Conservation (phyloP, 2,888 invertebrate genomes). For the Aleiodes leptofemur region DNA sequence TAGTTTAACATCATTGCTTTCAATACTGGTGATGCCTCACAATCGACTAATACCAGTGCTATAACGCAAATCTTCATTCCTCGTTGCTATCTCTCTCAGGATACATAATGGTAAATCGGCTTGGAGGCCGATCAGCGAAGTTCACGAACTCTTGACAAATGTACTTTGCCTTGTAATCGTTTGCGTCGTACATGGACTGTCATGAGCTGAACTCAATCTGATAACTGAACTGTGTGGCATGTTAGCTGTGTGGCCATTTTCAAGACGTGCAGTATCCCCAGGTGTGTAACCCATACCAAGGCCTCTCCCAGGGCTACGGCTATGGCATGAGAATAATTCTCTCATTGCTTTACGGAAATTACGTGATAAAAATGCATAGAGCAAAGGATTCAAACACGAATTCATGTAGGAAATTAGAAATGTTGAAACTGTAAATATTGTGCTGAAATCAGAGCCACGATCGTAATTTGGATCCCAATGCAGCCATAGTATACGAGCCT, state of each 20-base stretch:
- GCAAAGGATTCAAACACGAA: conserved; percentile 91
- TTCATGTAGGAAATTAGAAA: conserved; percentile 93
- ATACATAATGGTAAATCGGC: conserved; percentile 48
- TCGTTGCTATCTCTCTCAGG: conserved; percentile 18
- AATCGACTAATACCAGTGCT: background rate
- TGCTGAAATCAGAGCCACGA: conserved; percentile 80
- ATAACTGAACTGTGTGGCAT: conserved; percentile 62
- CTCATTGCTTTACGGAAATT: conserved; percentile 91
- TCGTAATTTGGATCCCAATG: conserved; percentile 79
- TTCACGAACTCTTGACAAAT: conserved; percentile 52
- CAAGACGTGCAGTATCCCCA: conserved; percentile 58
- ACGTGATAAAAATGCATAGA: conserved; percentile 91
- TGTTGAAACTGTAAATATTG: conserved; percentile 88
- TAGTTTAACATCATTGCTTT: too few relatives aligned
- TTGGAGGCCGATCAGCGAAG: conserved; percentile 46
- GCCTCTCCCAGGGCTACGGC: conserved; percentile 62
- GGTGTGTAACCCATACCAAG: conserved; percentile 64
- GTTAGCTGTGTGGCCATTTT: conserved; percentile 59
- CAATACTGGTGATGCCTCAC: background rate
- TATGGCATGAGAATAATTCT: conserved; percentile 84
- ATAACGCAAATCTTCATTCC: background rate
- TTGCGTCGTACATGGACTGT: conserved; percentile 60
- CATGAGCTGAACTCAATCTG: conserved; percentile 62
- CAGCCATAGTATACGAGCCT: conserved; percentile 92
- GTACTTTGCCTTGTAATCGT: conserved; percentile 59